Evolutionary conservation across 2,888 invertebrate species (phyloP), one percentile per base, ranked within the genome.

Genomic region (Drosophila stalkeri): DNA sequence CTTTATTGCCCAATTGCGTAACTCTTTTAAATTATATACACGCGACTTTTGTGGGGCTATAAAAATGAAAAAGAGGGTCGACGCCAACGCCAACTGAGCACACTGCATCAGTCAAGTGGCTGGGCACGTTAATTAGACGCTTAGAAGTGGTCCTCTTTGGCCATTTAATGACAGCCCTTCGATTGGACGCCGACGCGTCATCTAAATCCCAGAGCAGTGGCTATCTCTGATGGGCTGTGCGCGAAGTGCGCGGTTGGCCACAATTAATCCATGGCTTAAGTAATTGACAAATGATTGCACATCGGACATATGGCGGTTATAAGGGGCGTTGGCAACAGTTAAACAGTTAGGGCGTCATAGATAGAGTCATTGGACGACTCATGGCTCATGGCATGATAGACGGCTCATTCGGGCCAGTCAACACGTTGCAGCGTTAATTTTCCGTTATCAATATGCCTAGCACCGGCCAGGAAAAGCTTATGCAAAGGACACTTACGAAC

Each of bases 231-330:
- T 83, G 86, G 69, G 56, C 80, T 71, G 82, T 75, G 82, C 75
- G 67, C 60, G 64, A 64, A 47, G 57, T 54, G 49, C 59, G 47
- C 59, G 47, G 37, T 33, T 37, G 49, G 31, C 49, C 49, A 41
- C 82, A 85, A 86, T 80, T 87, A 89, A 87, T 77, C 80, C 83
- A 69, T 44, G 81, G 77, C 70, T 87, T 87, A 87, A 89, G 87
- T 86, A 87, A 87, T 87, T 87, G 87, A 87, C 87, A 86, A 87
- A 87, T 83, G 89, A 87, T 86, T 86, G 81, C 75, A 80, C 73
- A 75, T 72, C 80, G 65, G 75, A 80, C 75, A 80, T 82, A 76
- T 77, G 75, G 47, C 59, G 63, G 51, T 31, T n/a, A 31, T 41
- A 51, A 20, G 2, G 18, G 61, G 46, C 51, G 56, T 41, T 65